A percentile compares a stretch with the other conserved stretches of the same genome.
phyloP scores from a whole-genome alignment of 1,140 invertebrate species.

The Fopius arisanus region DNA sequence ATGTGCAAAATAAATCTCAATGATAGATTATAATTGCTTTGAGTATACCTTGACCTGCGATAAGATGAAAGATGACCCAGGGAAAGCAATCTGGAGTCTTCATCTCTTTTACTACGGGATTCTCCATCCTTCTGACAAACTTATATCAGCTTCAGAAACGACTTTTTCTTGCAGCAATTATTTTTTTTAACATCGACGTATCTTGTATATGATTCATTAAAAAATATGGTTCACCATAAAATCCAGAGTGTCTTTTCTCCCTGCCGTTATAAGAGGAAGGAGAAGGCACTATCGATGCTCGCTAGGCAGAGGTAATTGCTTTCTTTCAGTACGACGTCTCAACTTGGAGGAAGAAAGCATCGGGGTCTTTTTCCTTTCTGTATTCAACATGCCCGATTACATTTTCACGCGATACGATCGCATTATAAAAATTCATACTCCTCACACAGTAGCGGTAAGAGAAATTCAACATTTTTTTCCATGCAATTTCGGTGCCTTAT shows the following conservation, averaged over 20 bases:
- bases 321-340: conserved; percentile 28
- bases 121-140: background rate
- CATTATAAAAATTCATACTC: conserved; percentile 62
- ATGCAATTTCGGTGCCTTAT: conserved; percentile 52
- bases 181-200: conserved; percentile 23
- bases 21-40: no score
- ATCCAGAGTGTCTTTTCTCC: conserved; percentile 11
- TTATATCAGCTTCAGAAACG: background rate
- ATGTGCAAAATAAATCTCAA: background rate
- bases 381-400: conserved; percentile 34
- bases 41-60: no score
- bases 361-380: conserved; percentile 18
- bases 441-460: conserved; percentile 16
- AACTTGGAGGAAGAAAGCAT: conserved; percentile 27
- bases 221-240: conserved; percentile 30
- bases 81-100: no score
- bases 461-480: conserved; percentile 32
- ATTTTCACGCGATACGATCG: conserved; percentile 54
- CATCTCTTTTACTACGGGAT: no score
- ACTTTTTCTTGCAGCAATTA: background rate
- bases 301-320: conserved; percentile 30
- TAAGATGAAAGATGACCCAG: no score
- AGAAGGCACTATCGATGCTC: conserved; percentile 23
- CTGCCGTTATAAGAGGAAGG: background rate
- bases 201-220: conserved; percentile 30